Evolutionary conservation across 2,113 vertebrate genomes (phyloP).

Genomic region (Arothron firmamentum): DNA sequence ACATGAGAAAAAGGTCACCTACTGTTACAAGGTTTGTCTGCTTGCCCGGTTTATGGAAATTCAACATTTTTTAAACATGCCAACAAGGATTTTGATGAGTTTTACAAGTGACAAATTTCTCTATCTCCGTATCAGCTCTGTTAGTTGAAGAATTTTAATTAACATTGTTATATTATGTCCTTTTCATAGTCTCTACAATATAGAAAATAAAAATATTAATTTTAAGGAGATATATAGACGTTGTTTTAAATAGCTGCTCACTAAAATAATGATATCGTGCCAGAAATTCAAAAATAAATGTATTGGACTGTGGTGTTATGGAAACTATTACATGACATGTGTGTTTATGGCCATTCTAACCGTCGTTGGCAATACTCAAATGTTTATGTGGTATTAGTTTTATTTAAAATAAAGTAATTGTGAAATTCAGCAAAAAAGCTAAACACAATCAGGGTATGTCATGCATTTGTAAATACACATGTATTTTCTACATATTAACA

Average conservation of each 20-base stretch:
- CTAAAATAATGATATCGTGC: neutral
- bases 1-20: conserved; percentile 66
- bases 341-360: neutral
- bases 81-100: neutral
- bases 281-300: neutral
- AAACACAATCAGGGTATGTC: too few species aligned
- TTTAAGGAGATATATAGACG: too few species aligned
- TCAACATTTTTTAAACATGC: neutral
- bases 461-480: too few species aligned
- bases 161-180: neutral
- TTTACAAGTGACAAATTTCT: neutral
- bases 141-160: neutral
- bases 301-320: too few species aligned
- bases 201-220: neutral
- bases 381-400: too few species aligned
- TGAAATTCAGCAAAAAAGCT: too few species aligned
- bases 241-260: too few species aligned
- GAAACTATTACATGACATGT: neutral
- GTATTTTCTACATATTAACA: too few species aligned
- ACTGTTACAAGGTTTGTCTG: conserved; percentile 46
- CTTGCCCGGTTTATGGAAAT: neutral
- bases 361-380: too few species aligned
- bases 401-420: too few species aligned
- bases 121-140: neutral
- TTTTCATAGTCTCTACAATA: neutral